Evolutionary conservation across 2,888 invertebrate species (phyloP).

Genomic region (Alviniconcha strummeri): DNA sequence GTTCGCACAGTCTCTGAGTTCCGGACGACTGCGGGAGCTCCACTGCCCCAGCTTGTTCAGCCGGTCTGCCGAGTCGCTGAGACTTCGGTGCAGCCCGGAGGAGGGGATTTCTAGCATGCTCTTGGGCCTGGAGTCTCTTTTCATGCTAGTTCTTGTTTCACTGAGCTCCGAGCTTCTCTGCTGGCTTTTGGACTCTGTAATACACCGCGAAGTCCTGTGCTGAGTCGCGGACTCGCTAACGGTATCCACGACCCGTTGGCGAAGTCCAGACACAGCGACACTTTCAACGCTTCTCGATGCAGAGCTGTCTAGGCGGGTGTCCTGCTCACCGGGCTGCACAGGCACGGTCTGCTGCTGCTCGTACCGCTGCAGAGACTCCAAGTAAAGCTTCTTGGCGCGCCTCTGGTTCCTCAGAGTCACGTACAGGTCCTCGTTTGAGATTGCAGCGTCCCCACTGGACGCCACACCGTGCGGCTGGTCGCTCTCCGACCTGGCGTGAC

Average conservation of each 20-base stretch:
- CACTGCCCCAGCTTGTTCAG: conserved; percentile 32
- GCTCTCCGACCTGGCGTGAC: neutral
- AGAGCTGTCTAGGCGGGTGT: too few relatives aligned
- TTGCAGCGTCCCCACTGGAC: neutral
- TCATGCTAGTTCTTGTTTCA: neutral
- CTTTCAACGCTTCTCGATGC: too few relatives aligned
- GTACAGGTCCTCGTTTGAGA: conserved; percentile 8
- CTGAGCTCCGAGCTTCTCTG: neutral
- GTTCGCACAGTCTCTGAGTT: neutral
- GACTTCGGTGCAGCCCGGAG: conserved; percentile 38
- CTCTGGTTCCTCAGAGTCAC: neutral
- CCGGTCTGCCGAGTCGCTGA: conserved; percentile 38
- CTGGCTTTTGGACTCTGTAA: neutral
- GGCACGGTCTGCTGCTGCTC: conserved; percentile 6
- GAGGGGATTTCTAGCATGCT: conserved; percentile 31
- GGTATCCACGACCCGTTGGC: too few relatives aligned
- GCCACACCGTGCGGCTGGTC: neutral
- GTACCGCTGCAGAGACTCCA: conserved; percentile 19
- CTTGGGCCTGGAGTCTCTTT: conserved; percentile 5
- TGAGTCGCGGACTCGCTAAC: neutral
- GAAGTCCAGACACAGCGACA: too few relatives aligned
- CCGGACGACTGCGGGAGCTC: conserved; percentile 10
- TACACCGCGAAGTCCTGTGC: neutral
- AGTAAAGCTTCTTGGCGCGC: conserved; percentile 16
- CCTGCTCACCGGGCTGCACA: too few relatives aligned